phyloP scores from a whole-genome alignment of 2,888 invertebrate genomes.

The Sinelater perroti region DNA sequence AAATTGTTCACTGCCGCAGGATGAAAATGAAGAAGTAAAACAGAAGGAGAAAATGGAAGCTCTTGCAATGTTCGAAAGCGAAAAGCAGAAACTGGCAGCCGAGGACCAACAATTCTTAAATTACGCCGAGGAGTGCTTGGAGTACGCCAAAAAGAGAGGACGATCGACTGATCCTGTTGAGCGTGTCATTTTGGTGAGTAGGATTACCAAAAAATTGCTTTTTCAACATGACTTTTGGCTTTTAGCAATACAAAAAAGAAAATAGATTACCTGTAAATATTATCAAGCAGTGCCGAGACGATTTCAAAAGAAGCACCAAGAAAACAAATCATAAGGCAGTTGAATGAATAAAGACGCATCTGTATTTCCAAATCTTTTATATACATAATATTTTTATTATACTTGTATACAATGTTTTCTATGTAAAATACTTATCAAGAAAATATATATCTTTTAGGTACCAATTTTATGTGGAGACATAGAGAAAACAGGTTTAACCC shows the following conservation, averaged over 20 bases:
- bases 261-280: constrained; percentile 1
- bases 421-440: no score
- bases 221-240: neutral
- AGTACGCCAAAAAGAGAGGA: constrained; percentile 59
- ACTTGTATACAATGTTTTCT: no score
- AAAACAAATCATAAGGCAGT: no score
- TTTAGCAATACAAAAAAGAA: constrained; percentile 30
- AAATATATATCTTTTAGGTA: no score
- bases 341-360: no score
- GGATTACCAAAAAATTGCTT: neutral
- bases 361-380: no score
- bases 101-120: constrained; percentile 65
- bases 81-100: constrained; percentile 57
- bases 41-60: constrained; percentile 25
- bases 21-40: constrained; percentile 41
- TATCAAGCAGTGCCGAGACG: neutral
- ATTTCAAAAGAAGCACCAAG: no score
- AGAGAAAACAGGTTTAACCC: no score
- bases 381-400: no score
- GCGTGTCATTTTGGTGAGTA: constrained; percentile 60
- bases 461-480: no score
- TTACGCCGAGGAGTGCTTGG: constrained; percentile 62
- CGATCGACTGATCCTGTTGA: constrained; percentile 62
- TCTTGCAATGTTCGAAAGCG: constrained; percentile 56
- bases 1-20: constrained; percentile 46